These are phyloP conservation scores for Sinocyclocheilus anophthalmus DNA, from an alignment of 2,113 vertebrate species.

Conservation along the genomic window DNA sequence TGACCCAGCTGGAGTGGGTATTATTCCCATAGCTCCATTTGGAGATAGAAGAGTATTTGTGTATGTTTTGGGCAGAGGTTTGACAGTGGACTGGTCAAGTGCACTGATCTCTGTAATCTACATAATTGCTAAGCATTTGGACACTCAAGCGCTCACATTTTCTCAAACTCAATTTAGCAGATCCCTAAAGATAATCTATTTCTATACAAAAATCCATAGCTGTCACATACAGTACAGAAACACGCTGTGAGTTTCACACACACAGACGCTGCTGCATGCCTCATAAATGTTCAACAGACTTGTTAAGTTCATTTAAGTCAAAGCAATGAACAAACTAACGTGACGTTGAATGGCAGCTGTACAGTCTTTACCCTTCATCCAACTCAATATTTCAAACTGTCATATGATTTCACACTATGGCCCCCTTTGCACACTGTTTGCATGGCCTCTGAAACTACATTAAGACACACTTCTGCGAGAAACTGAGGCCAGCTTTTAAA, in stretches of 20 bases:
- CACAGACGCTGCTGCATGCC: background rate
- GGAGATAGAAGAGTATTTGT: background rate
- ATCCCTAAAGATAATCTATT: conserved; percentile 16
- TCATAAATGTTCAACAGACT: conserved; percentile 30
- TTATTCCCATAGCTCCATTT: background rate
- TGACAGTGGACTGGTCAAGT: conserved; percentile 1
- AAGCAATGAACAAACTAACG: conserved; percentile 63
- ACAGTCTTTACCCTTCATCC: background rate
- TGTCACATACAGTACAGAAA: conserved; percentile 26
- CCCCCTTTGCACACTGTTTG: background rate
- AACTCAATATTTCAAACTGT: conserved; percentile 20
- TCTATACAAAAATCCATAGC: conserved; percentile 48
- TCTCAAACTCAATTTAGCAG: conserved; percentile 24
- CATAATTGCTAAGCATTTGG: conserved; percentile 35
- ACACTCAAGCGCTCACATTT: background rate
- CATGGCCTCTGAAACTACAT: background rate
- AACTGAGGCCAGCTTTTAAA: background rate
- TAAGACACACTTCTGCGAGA: background rate
- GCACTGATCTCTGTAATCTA: conserved; percentile 17
- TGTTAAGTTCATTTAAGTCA: conserved; percentile 57
- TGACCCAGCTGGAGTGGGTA: background rate
- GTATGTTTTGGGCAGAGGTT: background rate
- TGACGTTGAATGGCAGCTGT: background rate
- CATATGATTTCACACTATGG: background rate
- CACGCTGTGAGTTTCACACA: background rate